Evolutionary conservation across 23 tunicate genomes (phyloP).

Genomic region (Trididemnum clinides): DNA sequence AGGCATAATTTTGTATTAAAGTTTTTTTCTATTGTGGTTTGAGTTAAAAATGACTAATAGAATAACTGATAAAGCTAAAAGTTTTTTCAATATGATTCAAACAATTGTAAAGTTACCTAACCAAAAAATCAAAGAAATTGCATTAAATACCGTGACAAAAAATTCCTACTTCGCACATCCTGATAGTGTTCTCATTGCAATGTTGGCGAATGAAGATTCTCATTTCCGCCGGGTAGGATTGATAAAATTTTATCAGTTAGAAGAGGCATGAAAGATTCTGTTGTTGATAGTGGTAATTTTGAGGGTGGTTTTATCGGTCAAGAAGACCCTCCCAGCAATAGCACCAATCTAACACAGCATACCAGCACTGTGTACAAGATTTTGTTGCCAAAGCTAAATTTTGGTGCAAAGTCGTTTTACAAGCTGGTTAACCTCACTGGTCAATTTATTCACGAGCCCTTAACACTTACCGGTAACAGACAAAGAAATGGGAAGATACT

Average conservation of each 20-base stretch:
- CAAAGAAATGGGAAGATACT: no score
- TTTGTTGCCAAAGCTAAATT: background rate
- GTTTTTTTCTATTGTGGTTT: background rate
- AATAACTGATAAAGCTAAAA: background rate
- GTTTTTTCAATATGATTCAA: background rate
- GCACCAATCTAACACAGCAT: background rate
- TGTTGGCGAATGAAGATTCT: background rate
- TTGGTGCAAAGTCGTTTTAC: background rate
- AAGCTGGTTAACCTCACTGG: background rate
- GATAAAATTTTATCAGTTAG: background rate
- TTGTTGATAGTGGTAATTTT: background rate
- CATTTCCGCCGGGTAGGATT: background rate
- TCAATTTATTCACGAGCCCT: background rate
- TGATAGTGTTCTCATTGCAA: background rate
- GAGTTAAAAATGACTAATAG: background rate
- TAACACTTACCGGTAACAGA: no score
- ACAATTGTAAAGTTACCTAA: background rate
- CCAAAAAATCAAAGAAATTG: background rate
- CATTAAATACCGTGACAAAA: background rate
- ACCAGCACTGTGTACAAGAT: background rate
- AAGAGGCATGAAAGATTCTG: background rate
- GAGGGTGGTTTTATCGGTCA: background rate
- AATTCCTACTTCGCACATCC: background rate
- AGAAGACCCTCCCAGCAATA: background rate
- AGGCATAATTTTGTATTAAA: background rate